A percentile compares a stretch with the other conserved stretches of the same genome.
These are phyloP conservation scores for Meganola albula DNA, from an alignment of 2,888 invertebrate species.

Conservation along the genomic window DNA sequence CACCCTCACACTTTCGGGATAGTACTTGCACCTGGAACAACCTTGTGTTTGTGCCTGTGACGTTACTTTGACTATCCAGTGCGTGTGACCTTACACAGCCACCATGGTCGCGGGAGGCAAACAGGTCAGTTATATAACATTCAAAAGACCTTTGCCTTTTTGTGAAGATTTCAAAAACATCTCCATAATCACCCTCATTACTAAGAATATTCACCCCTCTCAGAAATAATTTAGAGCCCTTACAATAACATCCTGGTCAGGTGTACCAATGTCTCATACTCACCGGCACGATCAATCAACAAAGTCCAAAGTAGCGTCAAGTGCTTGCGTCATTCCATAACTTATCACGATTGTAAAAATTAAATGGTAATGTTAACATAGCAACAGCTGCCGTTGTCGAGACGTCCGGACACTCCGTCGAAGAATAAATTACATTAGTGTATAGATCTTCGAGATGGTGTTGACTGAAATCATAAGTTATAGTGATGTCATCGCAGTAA, in stretches of 20 bases:
- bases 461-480: conserved; percentile 68
- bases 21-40: conserved; percentile 16
- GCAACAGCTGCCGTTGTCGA: conserved; percentile 38
- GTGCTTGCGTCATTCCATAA: conserved; percentile 13
- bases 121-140: conserved; percentile 60
- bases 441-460: conserved; percentile 41
- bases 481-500: conserved; percentile 68
- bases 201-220: no score
- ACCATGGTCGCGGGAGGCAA: conserved; percentile 76
- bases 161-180: no score
- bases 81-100: conserved; percentile 45
- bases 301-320: conserved; percentile 4
- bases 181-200: no score
- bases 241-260: no score
- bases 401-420: conserved; percentile 37
- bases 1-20: conserved; percentile 25
- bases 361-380: conserved; percentile 31
- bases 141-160: no score
- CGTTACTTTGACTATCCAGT: conserved; percentile 53
- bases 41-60: conserved; percentile 49
- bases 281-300: conserved; percentile 10
- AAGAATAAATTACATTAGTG: conserved; percentile 40
- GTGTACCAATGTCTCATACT: conserved; percentile 6
- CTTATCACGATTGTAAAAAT: conserved; percentile 28
- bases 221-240: no score